These are phyloP conservation scores for Cephus spinipes DNA, from an alignment of 2,888 invertebrate species.

Conservation along the genomic window DNA sequence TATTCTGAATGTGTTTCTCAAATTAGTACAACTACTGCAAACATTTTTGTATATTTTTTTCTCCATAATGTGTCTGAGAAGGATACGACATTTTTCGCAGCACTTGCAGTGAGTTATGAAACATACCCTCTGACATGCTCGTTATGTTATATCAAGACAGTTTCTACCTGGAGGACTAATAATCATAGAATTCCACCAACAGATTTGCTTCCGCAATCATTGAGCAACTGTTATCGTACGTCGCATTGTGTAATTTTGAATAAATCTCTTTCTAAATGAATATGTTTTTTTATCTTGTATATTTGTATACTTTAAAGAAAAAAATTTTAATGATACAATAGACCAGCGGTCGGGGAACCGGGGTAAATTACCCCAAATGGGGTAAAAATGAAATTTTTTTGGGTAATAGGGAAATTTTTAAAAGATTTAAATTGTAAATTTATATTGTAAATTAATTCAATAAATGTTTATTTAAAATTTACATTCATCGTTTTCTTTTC, in stretches of 20 bases:
- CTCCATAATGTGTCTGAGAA: neutral
- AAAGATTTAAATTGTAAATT: too few relatives aligned
- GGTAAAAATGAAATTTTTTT: too few relatives aligned
- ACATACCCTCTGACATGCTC: neutral
- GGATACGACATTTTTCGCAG: neutral
- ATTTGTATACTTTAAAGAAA: neutral
- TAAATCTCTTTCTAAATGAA: slow-evolving; percentile 23
- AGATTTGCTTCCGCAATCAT: neutral
- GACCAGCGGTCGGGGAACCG: too few relatives aligned
- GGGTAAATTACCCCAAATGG: too few relatives aligned
- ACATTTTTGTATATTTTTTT: neutral
- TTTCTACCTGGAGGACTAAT: neutral
- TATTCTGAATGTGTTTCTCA: neutral
- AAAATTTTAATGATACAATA: neutral
- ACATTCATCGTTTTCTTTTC: too few relatives aligned
- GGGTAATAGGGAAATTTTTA: too few relatives aligned
- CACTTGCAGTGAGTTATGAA: neutral
- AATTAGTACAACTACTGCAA: neutral
- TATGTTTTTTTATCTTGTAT: neutral
- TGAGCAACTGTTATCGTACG: slow-evolving; percentile 3
- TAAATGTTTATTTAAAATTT: too few relatives aligned
- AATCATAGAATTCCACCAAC: neutral
- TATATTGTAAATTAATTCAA: too few relatives aligned
- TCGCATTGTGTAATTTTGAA: slow-evolving; percentile 30
- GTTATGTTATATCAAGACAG: neutral